Evolutionary conservation across 2,888 invertebrate genomes (phyloP), one percentile per base, ranked within the genome.

Genomic region (Leuctra nigra): DNA sequence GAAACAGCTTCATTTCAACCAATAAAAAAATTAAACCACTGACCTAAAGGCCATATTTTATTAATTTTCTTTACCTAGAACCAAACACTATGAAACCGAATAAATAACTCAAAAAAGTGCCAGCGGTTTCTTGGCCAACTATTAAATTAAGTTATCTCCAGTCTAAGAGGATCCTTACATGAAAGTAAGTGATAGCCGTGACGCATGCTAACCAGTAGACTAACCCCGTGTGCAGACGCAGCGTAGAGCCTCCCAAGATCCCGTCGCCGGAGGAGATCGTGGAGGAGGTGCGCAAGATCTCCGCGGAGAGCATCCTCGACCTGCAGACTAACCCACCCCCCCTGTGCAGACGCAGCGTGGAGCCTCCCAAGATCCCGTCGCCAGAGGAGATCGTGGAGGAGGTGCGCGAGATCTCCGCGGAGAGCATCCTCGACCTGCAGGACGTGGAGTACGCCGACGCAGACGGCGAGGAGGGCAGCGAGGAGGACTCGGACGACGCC

Each of bases 401-500:
- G 38, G n/a, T 41, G 16, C 33, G 35, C 14, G 48, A 38, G 24
- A 14, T 55, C 14, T 64, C 67, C 59, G 56, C 58, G 36, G 61
- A 58, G 16, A 59, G 56, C 22, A 56, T 61, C n/a, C 66, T 79
- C 57, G 79, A 79, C 66, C 67, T 77, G 62, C 76, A 77, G 62
- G 78, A 79, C 64, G 72, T 79, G 36, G 77, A 80, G 63, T 79
- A 75, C 68, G 79, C 77, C 9, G 80, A 80, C 64, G 78, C 77
- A 16, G 77, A 76, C 62, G 79, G 75, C 59, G 74, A 73, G 53
- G 77, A 77, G 61, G 73, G 74, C 54, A 63, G 63, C 25, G 64
- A 64, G 33, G 65, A 64, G 46, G 57, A 44, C 16, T 29, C 20
- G 13, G 53, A 48, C 4, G 56, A 59, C 11, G 20, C 9, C 11